These are phyloP conservation scores for Drosophila varians DNA, from an alignment of 1,140 invertebrate genomes.

Conservation along the genomic window DNA sequence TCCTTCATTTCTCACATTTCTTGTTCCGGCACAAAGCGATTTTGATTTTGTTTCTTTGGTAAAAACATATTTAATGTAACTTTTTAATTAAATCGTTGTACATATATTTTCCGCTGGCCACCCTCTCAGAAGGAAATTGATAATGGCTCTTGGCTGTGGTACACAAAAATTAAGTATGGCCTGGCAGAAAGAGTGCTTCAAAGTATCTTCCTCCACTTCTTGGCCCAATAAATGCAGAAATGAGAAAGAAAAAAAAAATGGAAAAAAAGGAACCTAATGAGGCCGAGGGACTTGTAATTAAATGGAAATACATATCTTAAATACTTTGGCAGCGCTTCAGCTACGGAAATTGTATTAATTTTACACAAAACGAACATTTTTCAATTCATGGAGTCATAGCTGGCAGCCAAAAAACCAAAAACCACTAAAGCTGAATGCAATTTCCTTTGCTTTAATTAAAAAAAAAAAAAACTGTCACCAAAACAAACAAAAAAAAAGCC, in stretches of 20 bases:
- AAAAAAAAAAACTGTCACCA: slow-evolving; percentile 65
- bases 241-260: neutral
- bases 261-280: slow-evolving; percentile 24
- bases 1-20: neutral
- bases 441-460: slow-evolving; percentile 55
- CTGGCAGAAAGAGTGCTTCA: slow-evolving; percentile 46
- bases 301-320: slow-evolving; percentile 9
- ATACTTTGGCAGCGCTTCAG: neutral
- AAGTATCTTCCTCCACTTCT: slow-evolving; percentile 8
- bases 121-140: slow-evolving; percentile 49
- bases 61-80: slow-evolving; percentile 71
- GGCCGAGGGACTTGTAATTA: slow-evolving; percentile 36
- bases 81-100: slow-evolving; percentile 80
- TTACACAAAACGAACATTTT: neutral
- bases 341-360: neutral
- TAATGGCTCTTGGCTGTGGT: slow-evolving; percentile 60
- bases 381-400: neutral
- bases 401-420: neutral
- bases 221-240: neutral
- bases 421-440: neutral
- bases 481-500: slow-evolving; percentile 2
- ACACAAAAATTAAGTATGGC: slow-evolving; percentile 34
- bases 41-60: slow-evolving; percentile 20
- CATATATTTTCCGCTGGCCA: slow-evolving; percentile 8
- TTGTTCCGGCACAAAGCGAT: slow-evolving; percentile 16